Conservation (phyloP, 2,797 vertebrate species). For the Fistularia tabacaria region DNA sequence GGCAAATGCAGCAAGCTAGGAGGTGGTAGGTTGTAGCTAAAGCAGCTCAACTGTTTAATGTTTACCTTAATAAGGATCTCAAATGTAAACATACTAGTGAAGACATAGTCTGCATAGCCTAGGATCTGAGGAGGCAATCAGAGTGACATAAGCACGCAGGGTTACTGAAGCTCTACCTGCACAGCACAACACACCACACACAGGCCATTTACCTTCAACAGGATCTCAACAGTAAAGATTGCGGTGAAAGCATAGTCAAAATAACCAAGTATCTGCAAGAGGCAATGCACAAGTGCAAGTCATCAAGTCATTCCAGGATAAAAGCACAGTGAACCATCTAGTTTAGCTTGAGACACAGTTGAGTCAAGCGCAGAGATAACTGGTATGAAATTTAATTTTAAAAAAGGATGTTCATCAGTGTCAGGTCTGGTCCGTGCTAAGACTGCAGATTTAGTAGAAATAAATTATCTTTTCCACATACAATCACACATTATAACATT, state of each 20-base stretch:
- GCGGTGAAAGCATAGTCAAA: conserved; percentile 99
- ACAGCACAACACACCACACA: conserved; percentile 59
- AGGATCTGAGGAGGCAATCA: conserved; percentile 92
- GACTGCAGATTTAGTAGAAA: too few species aligned
- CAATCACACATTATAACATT: too few species aligned
- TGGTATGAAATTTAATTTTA: too few species aligned
- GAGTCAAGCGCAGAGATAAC: conserved; percentile 8
- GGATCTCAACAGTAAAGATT: conserved; percentile 99
- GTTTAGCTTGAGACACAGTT: conserved; percentile 7
- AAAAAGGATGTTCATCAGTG: too few species aligned
- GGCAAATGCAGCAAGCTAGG: conserved; percentile 73
- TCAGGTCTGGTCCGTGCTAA: too few species aligned
- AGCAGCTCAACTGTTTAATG: conserved; percentile 52
- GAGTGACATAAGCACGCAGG: conserved; percentile 65
- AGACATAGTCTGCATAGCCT: conserved; percentile 99
- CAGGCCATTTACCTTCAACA: conserved; percentile 94
- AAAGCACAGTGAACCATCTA: conserved; percentile 26
- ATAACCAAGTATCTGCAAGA: conserved; percentile 99
- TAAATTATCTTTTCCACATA: too few species aligned
- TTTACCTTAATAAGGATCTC: conserved; percentile 98
- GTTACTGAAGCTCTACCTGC: conserved; percentile 80
- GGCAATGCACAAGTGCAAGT: conserved; percentile 70
- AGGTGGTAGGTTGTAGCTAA: conserved; percentile 65
- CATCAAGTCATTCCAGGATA: conserved; percentile 48
- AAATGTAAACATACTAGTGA: conserved; percentile 99